Percentiles rank a stretch among this genome's conserved stretches.
Conservation (phyloP, 1,140 invertebrate genomes). For the Medauroidea extradentata region DNA sequence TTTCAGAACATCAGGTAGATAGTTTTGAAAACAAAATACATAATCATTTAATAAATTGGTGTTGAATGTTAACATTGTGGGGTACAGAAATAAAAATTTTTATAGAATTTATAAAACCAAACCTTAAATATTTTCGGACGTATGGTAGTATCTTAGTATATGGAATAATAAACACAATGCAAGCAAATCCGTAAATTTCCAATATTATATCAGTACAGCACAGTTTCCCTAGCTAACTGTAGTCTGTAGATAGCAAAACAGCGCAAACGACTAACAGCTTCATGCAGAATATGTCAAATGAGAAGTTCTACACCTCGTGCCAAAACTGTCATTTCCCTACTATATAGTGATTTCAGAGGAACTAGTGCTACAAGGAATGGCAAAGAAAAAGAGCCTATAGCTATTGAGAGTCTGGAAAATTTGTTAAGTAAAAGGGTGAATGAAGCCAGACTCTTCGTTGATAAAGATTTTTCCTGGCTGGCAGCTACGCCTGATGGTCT, state of each 20-base stretch:
- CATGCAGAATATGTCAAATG: slow-evolving; percentile 2
- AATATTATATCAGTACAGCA: not conserved
- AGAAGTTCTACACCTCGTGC: not conserved
- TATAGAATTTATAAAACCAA: too few relatives aligned
- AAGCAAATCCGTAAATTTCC: too few relatives aligned
- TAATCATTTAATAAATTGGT: too few relatives aligned
- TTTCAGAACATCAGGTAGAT: too few relatives aligned
- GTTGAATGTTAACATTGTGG: too few relatives aligned
- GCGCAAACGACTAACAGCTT: slow-evolving; percentile 2
- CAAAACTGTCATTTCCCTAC: not conserved
- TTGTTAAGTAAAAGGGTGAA: not conserved
- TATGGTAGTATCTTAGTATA: too few relatives aligned
- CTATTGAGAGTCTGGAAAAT: not conserved
- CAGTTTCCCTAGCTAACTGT: not conserved
- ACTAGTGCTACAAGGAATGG: not conserved
- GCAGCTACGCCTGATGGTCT: not conserved
- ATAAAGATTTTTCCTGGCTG: not conserved
- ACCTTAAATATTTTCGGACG: too few relatives aligned
- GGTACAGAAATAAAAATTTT: too few relatives aligned
- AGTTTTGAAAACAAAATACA: too few relatives aligned
- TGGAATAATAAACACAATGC: not conserved
- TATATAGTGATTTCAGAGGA: not conserved
- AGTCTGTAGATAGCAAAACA: not conserved
- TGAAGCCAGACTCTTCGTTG: not conserved
- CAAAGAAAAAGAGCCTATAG: not conserved